Evolutionary conservation across 2,888 invertebrate species (phyloP), one percentile per base, ranked within the genome.

Genomic region (Germaria angustata): DNA sequence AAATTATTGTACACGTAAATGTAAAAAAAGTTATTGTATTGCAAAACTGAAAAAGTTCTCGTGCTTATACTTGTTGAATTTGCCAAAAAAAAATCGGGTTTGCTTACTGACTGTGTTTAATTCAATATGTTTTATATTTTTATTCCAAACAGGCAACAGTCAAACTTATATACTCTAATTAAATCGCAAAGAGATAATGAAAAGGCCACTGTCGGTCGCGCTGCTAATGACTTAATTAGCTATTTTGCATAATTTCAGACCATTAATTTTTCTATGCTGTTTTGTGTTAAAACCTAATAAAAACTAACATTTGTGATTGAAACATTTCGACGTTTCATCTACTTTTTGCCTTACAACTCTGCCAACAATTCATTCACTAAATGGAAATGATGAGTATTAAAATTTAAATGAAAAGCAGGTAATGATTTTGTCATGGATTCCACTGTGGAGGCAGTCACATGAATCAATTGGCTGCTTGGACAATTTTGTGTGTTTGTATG

Each of bases 391-490:
- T 17, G 41, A 55, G 73, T 73, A 63, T 32, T 61, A 8, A 49
- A 46, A 66, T 39, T 28, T 53, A 41, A 65, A 75, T 55, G 44
- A 20, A 17, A 65, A 24, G 24, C 44, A 65, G 41, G 65, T 63
- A 22, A 17, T 44, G 53, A 8, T 53, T 61, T 63, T 53, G 41
- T 55, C 55, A 55, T 44, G 55, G 34, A 55, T 55, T 75, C 36
- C 44, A 28, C 34, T 32, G 53, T 13, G 53, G 22, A 32, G 46
- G 49, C 36, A 57, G 46, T 46, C 17, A 66, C n/a, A n/a, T 66
- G 57, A 66, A 76, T 76, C 59, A 76, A 59, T 59, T 59, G 59
- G 28, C 15, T 28, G 44, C n/a, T 15, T 68, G 76, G 66, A 39
- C 32, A 76, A 32, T 49, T 59, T 15, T 24, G 9, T 59, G 6